These are phyloP conservation scores for Coelinius sp. DNA, from an alignment of 2,888 invertebrate genomes.

Conservation along the genomic window DNA sequence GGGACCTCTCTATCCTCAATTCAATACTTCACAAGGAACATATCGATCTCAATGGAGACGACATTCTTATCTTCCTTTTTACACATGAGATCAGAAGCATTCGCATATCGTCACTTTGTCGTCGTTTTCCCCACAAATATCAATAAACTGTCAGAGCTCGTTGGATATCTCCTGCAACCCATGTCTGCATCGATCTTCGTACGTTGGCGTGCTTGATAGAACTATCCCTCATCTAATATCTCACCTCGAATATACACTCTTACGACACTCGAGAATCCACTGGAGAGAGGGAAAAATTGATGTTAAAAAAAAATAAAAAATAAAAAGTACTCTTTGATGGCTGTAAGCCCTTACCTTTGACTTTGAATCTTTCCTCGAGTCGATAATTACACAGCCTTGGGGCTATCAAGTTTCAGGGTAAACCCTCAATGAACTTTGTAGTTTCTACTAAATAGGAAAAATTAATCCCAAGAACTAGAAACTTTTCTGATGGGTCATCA, in stretches of 20 bases:
- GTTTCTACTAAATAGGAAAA: too few species aligned
- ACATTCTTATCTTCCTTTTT: constrained; percentile 18
- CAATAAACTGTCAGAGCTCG: constrained; percentile 14
- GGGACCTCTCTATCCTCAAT: not conserved
- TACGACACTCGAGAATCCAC: not conserved
- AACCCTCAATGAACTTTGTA: too few species aligned
- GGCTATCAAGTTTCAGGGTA: too few species aligned
- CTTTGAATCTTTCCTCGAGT: not conserved
- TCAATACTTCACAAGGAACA: not conserved
- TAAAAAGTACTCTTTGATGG: not conserved
- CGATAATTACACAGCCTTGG: not conserved
- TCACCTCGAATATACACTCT: not conserved
- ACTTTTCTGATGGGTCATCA: too few species aligned
- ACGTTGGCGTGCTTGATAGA: not conserved
- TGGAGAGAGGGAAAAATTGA: too few species aligned
- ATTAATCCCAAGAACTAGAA: too few species aligned
- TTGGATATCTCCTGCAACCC: not conserved
- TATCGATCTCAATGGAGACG: constrained; percentile 26
- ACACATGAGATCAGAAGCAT: not conserved
- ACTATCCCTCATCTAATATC: not conserved
- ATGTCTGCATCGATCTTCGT: constrained; percentile 2
- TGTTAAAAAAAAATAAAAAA: not conserved
- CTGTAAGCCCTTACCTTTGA: not conserved
- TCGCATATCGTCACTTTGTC: not conserved
- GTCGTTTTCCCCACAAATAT: not conserved